Percentiles rank a stretch among this genome's conserved stretches.
Conservation (phyloP, 2,113 vertebrate genomes). For the Nyctereutes procyonoides region DNA sequence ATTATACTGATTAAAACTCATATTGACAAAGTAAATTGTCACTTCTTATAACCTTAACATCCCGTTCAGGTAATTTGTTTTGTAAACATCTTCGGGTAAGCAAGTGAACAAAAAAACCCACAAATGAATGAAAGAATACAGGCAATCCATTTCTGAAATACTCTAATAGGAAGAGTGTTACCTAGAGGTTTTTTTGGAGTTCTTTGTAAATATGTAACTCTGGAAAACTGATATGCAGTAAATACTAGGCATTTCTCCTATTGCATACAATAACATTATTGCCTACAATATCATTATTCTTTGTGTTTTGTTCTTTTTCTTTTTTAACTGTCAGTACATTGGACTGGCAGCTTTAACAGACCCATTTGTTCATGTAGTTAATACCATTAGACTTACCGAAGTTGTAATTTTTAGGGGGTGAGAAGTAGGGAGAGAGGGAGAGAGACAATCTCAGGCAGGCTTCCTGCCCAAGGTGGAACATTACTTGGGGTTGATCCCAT, state of each 20-base stretch:
- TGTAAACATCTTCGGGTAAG: neutral
- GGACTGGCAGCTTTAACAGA: neutral
- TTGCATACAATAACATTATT: neutral
- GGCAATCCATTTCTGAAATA: neutral
- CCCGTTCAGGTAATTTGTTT: neutral
- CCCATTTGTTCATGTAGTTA: neutral
- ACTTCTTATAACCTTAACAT: neutral
- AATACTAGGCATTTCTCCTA: neutral
- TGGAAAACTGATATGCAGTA: neutral
- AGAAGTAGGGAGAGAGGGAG: neutral
- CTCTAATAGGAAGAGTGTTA: neutral
- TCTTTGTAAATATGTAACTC: neutral
- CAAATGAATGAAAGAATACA: neutral
- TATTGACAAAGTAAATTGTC: neutral
- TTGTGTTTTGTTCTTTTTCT: neutral
- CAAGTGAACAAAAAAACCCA: neutral
- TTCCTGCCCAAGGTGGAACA: neutral
- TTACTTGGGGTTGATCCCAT: neutral
- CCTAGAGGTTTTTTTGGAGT: neutral
- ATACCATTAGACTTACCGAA: neutral
- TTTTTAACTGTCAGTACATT: neutral
- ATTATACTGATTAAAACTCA: neutral
- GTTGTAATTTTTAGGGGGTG: neutral
- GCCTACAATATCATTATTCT: neutral
- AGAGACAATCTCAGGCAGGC: neutral